Conservation (phyloP, 2,888 invertebrate genomes). For the Eupithecia tripunctaria region DNA sequence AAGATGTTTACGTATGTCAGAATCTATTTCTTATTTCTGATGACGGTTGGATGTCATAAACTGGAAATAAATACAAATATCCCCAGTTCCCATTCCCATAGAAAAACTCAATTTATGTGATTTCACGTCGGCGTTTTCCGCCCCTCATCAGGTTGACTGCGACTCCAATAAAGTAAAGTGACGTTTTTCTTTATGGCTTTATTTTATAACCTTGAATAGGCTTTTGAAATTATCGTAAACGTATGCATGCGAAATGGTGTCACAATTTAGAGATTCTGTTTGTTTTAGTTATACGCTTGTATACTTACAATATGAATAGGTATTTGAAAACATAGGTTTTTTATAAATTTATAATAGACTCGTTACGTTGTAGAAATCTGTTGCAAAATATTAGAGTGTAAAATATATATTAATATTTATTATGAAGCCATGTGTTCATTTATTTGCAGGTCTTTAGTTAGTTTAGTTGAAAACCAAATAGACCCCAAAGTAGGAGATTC, state of each 20-base stretch:
- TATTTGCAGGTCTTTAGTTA: no score
- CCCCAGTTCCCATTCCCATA: conserved; percentile 21
- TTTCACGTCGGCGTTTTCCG: conserved; percentile 32
- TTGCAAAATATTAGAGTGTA: no score
- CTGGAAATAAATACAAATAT: conserved; percentile 32
- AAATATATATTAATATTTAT: no score
- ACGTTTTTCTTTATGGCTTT: conserved; percentile 13
- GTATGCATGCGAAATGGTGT: not conserved
- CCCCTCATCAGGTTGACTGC: conserved; percentile 29
- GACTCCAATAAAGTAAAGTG: conserved; percentile 25
- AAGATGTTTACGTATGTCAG: conserved; percentile 8
- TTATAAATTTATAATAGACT: no score
- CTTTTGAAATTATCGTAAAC: conserved; percentile 6
- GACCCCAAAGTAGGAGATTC: no score
- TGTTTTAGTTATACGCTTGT: not conserved
- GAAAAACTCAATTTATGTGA: conserved; percentile 33
- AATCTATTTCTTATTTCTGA: conserved; percentile 25
- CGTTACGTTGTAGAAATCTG: no score
- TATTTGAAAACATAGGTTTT: no score
- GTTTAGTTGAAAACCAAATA: no score
- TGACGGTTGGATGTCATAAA: conserved; percentile 26
- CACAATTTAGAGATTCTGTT: not conserved
- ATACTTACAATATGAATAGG: no score
- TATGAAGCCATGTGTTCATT: no score
- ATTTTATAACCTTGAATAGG: conserved; percentile 8